These are phyloP conservation scores for Ashinkailepas kermadecensis DNA, from an alignment of 2,888 invertebrate species.

Conservation along the genomic window DNA sequence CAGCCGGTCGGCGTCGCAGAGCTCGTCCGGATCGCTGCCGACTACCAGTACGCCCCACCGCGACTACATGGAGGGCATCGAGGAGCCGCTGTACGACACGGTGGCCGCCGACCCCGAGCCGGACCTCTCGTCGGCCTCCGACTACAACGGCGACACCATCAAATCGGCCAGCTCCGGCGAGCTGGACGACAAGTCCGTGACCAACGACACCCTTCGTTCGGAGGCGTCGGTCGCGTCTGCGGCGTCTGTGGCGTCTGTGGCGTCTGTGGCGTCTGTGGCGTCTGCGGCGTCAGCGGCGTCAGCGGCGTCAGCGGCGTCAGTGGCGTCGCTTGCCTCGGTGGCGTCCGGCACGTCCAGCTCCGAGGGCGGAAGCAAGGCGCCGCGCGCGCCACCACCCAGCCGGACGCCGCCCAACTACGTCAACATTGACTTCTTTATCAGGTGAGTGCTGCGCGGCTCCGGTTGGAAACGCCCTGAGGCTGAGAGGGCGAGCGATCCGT, in stretches of 20 bases:
- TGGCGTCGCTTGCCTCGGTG: constrained; percentile 27
- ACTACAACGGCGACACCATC: constrained; percentile 34
- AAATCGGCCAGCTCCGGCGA: constrained; percentile 34
- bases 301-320: constrained; percentile 28
- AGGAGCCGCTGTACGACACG: constrained; percentile 50
- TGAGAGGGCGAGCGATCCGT: too few species aligned
- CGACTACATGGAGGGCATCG: constrained; percentile 26
- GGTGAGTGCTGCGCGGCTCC: background rate
- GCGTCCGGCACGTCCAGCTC: constrained; percentile 30
- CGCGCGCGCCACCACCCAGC: constrained; percentile 29
- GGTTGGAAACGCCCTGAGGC: too few species aligned
- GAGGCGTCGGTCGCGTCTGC: constrained; percentile 16
- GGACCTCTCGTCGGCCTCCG: constrained; percentile 26
- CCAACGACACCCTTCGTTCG: constrained; percentile 25
- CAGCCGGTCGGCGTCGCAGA: constrained; percentile 10
- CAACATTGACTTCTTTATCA: constrained; percentile 81
- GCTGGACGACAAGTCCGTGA: background rate
- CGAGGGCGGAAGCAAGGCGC: constrained; percentile 28
- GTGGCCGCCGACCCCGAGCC: constrained; percentile 43
- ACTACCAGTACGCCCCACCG: background rate
- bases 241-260: constrained; percentile 29
- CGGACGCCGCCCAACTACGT: constrained; percentile 64
- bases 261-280: constrained; percentile 14
- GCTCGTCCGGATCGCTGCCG: background rate
- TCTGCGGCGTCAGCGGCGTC: constrained; percentile 30